phyloP scores from a whole-genome alignment of 2,113 vertebrate species.

The Marmota monax region DNA sequence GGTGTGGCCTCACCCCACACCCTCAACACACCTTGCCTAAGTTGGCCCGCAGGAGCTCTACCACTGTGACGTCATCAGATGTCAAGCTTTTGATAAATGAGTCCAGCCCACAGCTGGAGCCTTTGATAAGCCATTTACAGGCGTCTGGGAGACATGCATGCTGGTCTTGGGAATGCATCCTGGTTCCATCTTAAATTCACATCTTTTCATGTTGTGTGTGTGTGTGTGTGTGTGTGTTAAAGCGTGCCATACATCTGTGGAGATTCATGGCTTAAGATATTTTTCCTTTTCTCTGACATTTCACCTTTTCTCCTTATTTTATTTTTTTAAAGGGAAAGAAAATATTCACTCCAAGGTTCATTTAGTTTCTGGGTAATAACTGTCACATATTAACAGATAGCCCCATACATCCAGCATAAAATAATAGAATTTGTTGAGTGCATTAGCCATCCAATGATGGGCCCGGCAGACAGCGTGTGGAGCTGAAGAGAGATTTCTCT shows the following conservation, averaged over 20 bases:
- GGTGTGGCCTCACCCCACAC: not conserved
- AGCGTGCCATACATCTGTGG: conserved; percentile 78
- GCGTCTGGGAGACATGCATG: conserved; percentile 72
- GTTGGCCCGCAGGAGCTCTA: not conserved
- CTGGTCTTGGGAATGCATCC: conserved; percentile 69
- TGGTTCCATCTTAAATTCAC: conserved; percentile 79
- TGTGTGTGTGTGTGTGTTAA: not conserved
- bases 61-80: conserved; percentile 37
- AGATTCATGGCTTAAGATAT: conserved; percentile 79
- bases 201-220: conserved; percentile 64
- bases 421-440: conserved; percentile 81
- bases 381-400: conserved; percentile 84
- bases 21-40: conserved; percentile 18
- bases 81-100: conserved; percentile 75
- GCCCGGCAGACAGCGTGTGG: conserved; percentile 53
- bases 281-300: conserved; percentile 76
- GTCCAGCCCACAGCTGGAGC: conserved; percentile 75
- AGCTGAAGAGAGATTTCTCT: conserved; percentile 66
- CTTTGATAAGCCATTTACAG: conserved; percentile 81
- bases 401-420: conserved; percentile 82
- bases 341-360: conserved; percentile 84
- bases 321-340: conserved; percentile 80
- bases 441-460: conserved; percentile 80
- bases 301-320: conserved; percentile 82
- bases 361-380: conserved; percentile 86